phyloP scores from a whole-genome alignment of 1,140 invertebrate genomes.

The Cherax quadricarinatus region DNA sequence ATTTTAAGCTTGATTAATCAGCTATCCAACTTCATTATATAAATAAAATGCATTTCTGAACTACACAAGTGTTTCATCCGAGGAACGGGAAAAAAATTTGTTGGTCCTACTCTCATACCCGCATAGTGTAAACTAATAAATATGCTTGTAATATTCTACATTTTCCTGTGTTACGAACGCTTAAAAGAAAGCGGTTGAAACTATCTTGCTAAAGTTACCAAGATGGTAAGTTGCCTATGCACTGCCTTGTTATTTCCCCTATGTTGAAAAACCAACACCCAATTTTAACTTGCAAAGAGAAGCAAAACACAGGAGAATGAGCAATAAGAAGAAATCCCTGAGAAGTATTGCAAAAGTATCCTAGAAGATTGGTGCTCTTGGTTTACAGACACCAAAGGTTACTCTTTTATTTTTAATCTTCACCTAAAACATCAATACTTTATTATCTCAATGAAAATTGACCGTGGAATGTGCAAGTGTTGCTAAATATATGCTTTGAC shows the following conservation, averaged over 20 bases:
- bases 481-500: conserved; percentile 38
- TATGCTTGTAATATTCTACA: conserved; percentile 38
- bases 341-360: conserved; percentile 68
- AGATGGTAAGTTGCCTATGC: not conserved
- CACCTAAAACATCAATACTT: conserved; percentile 9
- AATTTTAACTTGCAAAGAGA: conserved; percentile 36
- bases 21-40: conserved; percentile 37
- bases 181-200: not conserved
- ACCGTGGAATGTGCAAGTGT: not conserved
- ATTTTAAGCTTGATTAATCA: conserved; percentile 32
- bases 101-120: conserved; percentile 67
- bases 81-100: conserved; percentile 46
- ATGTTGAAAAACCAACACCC: conserved; percentile 28
- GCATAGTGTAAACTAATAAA: conserved; percentile 59
- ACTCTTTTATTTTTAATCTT: conserved; percentile 26
- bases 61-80: conserved; percentile 41
- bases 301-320: conserved; percentile 55
- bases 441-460: conserved; percentile 7
- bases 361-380: conserved; percentile 50
- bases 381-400: not conserved
- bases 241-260: not conserved
- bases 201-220: conserved; percentile 7
- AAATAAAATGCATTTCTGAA: conserved; percentile 49
- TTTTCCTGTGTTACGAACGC: conserved; percentile 49
- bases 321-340: conserved; percentile 69